phyloP scores from a whole-genome alignment of 1,140 invertebrate species.

The Anthonomus grandis region DNA sequence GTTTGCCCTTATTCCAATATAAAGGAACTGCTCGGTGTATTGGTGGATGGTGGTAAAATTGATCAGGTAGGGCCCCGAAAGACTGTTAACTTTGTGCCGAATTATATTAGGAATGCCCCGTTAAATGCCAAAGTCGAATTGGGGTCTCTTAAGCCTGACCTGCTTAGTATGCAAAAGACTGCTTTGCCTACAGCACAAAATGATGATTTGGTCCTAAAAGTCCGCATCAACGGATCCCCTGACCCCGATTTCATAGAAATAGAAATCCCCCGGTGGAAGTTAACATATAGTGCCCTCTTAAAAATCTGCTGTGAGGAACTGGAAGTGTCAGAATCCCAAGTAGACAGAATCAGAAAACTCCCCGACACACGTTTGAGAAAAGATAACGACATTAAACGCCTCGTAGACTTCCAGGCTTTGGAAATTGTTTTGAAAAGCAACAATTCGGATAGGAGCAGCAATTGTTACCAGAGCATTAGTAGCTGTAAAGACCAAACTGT shows the following conservation, averaged over 20 bases:
- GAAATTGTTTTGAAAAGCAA: conserved; percentile 58
- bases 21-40: conserved; percentile 49
- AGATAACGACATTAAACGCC: conserved; percentile 66
- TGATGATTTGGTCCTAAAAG: conserved; percentile 61
- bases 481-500: conserved; percentile 48
- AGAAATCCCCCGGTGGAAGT: conserved; percentile 56
- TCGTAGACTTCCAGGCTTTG: conserved; percentile 65
- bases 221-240: conserved; percentile 58
- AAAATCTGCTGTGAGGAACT: conserved; percentile 65
- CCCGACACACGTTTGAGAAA: conserved; percentile 69
- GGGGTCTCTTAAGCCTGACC: conserved; percentile 32
- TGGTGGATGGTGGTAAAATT: conserved; percentile 13
- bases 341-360: conserved; percentile 65
- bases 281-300: conserved; percentile 60
- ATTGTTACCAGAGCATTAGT: conserved; percentile 47
- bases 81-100: conserved; percentile 53
- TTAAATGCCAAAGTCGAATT: conserved; percentile 50
- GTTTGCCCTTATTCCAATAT: conserved; percentile 57
- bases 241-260: conserved; percentile 74
- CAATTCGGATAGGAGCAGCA: conserved; percentile 36
- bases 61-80: conserved; percentile 39
- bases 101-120: conserved; percentile 57
- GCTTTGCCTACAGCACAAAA: conserved; percentile 36
- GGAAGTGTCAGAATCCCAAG: conserved; percentile 55
- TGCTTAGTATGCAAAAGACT: conserved; percentile 42